Evolutionary conservation across 1,140 invertebrate species (phyloP), one percentile per base, ranked within the genome.

Genomic region (Pectinophora gossypiella): DNA sequence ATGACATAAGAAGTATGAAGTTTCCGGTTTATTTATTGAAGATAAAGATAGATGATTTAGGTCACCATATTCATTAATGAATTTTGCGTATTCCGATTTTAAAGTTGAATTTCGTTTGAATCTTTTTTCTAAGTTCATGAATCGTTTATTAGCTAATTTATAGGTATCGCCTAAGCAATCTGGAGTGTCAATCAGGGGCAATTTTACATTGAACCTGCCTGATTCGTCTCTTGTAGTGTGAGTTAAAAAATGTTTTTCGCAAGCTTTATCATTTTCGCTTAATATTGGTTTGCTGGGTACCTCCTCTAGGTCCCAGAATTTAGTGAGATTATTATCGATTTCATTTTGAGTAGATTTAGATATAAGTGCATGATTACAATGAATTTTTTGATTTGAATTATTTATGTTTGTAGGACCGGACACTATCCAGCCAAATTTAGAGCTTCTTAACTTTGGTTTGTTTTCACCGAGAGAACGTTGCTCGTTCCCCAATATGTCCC

Each of bases 241-340:
- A 10, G 21, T 51, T 51, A 19, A 4, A 40, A 56, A 57, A 10
- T 48, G 42, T 19, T 48, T 57, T 58, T 48, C 45, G 81, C 79
- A 87, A 64, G 56, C 55, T 44, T 45, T 82, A 2, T 51, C 48
- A 5, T 15, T n/a, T 13, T 38, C 35, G n/a, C 3, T 38, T 38
- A 38, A 6, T n/a, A 6, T 38, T 38, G 10, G 10, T 3, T 38
- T 38, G 15, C 38, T n/a, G 3, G 35, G 35, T 3, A 38, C n/a
- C 3, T 38, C n/a, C 35, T 38, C 35, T 13, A 38, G 3, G n/a
- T 38, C 15, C 35, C 35, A 38, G n/a, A 38, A 38, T n/a, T 3
- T 38, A n/a, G 35, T 12, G 3, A 38, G n/a, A 3, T n/a, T 38
- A 4, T 38, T 13, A n/a, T 38, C n/a, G 4, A 38, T 13, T 13